Evolutionary conservation across 1,140 invertebrate species (phyloP).

Genomic region (Plodia interpunctella): DNA sequence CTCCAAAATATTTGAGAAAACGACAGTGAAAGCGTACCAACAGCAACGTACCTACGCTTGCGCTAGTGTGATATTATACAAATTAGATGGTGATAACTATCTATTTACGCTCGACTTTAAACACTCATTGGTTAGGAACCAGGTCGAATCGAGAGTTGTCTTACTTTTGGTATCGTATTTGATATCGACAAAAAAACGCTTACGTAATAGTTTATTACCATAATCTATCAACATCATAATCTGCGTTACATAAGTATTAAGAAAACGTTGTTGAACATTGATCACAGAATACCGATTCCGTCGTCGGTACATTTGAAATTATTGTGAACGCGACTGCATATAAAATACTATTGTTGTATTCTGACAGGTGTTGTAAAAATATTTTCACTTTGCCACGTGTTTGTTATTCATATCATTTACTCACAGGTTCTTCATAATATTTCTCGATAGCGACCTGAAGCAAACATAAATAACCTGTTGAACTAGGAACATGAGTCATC

Average conservation of each 20-base stretch:
- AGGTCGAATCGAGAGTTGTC: constrained; percentile 38
- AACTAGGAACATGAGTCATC: constrained; percentile 24
- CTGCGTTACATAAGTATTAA: constrained; percentile 49
- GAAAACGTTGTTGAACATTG: constrained; percentile 38
- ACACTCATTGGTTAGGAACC: constrained; percentile 35
- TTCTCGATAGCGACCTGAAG: not conserved
- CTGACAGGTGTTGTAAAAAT: not conserved
- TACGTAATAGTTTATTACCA: constrained; percentile 62
- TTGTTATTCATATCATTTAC: constrained; percentile 4
- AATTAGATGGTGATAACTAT: constrained; percentile 39
- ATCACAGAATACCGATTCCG: constrained; percentile 8
- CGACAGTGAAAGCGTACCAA: constrained; percentile 35
- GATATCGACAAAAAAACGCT: constrained; percentile 35
- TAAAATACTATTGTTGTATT: not conserved
- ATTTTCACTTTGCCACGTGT: not conserved
- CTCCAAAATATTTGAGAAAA: constrained; percentile 12
- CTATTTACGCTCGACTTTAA: constrained; percentile 30
- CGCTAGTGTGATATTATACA: constrained; percentile 34
- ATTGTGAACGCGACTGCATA: not conserved
- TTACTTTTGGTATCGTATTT: constrained; percentile 34
- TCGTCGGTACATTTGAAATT: not conserved
- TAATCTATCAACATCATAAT: constrained; percentile 66
- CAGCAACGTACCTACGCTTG: constrained; percentile 22
- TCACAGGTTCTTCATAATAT: not conserved
- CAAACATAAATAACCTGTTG: not conserved